Evolutionary conservation across 2,113 vertebrate genomes (phyloP).

Genomic region (Saccopteryx leptura): DNA sequence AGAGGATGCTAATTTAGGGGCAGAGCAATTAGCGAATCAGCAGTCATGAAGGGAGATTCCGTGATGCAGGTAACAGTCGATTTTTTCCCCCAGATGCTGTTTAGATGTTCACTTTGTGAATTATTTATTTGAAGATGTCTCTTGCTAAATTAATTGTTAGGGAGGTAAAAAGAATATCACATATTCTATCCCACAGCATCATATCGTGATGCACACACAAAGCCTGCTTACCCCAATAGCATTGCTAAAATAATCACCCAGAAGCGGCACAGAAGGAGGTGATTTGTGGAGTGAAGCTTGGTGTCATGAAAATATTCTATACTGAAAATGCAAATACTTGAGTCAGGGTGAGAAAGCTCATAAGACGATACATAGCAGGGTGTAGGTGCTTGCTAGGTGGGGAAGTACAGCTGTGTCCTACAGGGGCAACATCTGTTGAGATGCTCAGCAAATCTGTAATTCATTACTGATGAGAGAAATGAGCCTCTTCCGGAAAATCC

Average conservation of each 20-base stretch:
- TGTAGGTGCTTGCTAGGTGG: background rate
- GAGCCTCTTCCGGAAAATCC: background rate
- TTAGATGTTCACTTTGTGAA: background rate
- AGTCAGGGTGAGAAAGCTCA: background rate
- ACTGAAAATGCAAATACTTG: background rate
- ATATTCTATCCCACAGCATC: background rate
- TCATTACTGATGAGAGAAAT: background rate
- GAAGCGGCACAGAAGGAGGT: background rate
- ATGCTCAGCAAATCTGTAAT: background rate
- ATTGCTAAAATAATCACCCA: background rate
- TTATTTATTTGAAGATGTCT: background rate
- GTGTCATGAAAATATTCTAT: background rate
- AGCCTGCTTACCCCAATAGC: background rate
- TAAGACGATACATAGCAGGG: fast-evolving
- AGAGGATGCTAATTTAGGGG: background rate
- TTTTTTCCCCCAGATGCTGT: background rate
- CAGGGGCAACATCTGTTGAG: background rate
- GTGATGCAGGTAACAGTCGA: background rate
- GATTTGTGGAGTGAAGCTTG: background rate
- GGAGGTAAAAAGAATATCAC: background rate
- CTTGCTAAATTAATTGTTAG: background rate
- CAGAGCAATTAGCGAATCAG: background rate
- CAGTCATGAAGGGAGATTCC: background rate
- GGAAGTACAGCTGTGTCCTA: background rate
- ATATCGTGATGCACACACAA: fast-evolving